phyloP scores from a whole-genome alignment of 2,797 vertebrate genomes.

The Sebastes trivittatus region DNA sequence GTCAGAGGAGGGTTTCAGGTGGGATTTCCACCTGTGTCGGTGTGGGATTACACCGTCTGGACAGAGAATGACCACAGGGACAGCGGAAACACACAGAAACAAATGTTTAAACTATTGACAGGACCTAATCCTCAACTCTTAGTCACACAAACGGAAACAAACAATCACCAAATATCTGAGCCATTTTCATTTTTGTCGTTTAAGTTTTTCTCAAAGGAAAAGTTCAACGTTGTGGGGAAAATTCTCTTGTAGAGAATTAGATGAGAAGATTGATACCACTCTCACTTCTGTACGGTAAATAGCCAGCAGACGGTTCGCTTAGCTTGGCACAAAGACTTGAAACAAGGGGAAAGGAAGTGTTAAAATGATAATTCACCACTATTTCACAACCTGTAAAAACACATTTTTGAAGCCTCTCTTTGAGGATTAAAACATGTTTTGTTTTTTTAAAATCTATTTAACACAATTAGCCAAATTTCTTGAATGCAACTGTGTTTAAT shows the following conservation, averaged over 20 bases:
- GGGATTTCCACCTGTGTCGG: slow-evolving; percentile 45
- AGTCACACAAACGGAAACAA: neutral
- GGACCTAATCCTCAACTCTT: neutral
- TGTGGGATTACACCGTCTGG: slow-evolving; percentile 55
- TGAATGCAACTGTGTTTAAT: too few species aligned
- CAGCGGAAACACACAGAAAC: slow-evolving; percentile 18
- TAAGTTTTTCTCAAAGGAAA: neutral
- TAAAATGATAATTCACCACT: too few species aligned
- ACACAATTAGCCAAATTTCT: too few species aligned
- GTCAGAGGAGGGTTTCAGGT: neutral
- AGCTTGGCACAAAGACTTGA: neutral
- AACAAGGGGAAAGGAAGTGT: neutral
- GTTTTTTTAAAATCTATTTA: too few species aligned
- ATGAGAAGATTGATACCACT: neutral
- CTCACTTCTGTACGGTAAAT: too few species aligned
- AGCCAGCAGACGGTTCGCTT: neutral
- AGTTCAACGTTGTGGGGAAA: neutral
- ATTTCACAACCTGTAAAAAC: too few species aligned
- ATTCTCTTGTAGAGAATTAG: neutral
- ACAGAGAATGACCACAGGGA: slow-evolving; percentile 50
- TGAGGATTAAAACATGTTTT: too few species aligned
- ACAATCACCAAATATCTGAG: neutral
- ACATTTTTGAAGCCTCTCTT: too few species aligned
- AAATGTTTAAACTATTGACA: neutral
- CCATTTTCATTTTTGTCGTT: neutral